Conservation (phyloP, 2,797 vertebrate species). For the Halcyon leucocephala region DNA sequence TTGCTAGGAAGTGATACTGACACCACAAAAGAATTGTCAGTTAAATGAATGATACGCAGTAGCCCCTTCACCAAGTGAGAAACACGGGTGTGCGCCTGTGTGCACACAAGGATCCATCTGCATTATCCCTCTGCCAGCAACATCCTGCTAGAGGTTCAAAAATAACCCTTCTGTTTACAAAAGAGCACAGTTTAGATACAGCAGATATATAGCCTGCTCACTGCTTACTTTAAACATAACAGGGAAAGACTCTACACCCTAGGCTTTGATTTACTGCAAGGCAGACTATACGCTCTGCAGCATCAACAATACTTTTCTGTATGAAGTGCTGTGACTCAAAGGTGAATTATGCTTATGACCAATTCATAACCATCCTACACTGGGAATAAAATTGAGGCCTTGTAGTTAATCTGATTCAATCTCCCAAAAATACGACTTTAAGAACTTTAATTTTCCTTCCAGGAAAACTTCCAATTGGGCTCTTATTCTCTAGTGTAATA, state of each 20-base stretch:
- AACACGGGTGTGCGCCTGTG: neutral
- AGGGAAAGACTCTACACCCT: neutral
- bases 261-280: slow-evolving; percentile 32
- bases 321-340: neutral
- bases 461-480: neutral
- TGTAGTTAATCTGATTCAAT: slow-evolving; percentile 1
- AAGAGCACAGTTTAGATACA: slow-evolving; percentile 40
- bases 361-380: neutral
- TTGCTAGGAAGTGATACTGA: slow-evolving; percentile 24
- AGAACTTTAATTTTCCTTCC: slow-evolving; percentile 39
- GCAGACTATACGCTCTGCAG: neutral
- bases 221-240: slow-evolving; percentile 45
- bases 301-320: neutral
- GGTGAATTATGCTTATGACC: slow-evolving; percentile 45
- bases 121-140: slow-evolving; percentile 40
- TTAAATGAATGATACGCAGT: neutral
- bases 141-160: slow-evolving; percentile 54
- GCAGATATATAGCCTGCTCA: slow-evolving; percentile 39
- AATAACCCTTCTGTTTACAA: slow-evolving; percentile 60
- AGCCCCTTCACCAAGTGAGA: neutral
- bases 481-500: neutral
- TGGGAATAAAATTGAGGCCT: slow-evolving; percentile 5
- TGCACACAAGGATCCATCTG: neutral
- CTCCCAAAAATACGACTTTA: neutral
- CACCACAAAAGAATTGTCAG: slow-evolving; percentile 35